Evolutionary conservation across 1,140 invertebrate species (phyloP), one percentile per base, ranked within the genome.

Genomic region (Halotydeus destructor): DNA sequence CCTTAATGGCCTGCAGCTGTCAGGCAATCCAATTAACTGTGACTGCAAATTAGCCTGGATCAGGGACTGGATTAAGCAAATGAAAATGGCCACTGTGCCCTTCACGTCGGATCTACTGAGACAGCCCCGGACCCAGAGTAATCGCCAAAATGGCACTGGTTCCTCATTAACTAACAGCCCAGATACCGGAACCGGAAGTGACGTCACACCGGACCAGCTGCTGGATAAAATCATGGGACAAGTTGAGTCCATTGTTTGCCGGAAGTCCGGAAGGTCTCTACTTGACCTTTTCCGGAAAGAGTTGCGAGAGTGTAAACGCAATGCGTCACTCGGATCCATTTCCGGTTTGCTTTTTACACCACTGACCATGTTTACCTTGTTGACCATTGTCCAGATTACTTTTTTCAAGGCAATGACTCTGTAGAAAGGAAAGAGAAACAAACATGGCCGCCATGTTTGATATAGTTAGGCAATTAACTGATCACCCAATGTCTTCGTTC

Each of bases 41-140:
- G 38, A 39, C 30, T 39, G 38, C 23, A 12, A 19, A 6, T 27
- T 39, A 22, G 38, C 38, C 11, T 39, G 38, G 38, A 6, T 39
- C 5, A 11, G 38, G 11, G 38, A 39, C 23, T 39, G 38, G 38
- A 16, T 22, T 8, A 39, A 39, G 30, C 9, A 26, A 27, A 3
- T 39, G 24, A 39, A 22, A 19, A 12, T 6, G 9, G 38, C 27
- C 27, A 12, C 24, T 11, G 18, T 39, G n/a, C 25, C 27, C n/a
- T 27, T 39, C 11, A 39, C 30, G 38, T 23, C 30, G 5, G 38
- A 12, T 11, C 26, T 24, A 19, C 16, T n/a, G n/a, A n/a, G n/a
- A 22, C 26, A 12, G n/a, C 8, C 19, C 26, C 6, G 30, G n/a
- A 27, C 24, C 25, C n/a, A n/a, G n/a, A n/a, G n/a, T 25, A 18